Evolutionary conservation across 2,797 vertebrate genomes (phyloP), one percentile per base, ranked within the genome.

Genomic region (Catamblyrhynchus diadema): DNA sequence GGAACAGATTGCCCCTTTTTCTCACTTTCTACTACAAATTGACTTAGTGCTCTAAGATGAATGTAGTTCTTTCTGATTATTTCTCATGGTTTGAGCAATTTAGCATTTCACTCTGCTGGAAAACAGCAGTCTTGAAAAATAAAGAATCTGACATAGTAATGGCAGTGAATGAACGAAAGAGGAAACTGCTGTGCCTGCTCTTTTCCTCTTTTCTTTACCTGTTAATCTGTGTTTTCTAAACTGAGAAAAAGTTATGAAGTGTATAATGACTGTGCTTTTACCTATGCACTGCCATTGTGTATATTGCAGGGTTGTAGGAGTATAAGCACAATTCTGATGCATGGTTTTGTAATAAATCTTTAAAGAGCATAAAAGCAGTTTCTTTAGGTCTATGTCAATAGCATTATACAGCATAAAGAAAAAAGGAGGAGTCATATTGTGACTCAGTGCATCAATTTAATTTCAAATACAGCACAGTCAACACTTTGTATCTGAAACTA

Each of bases 151-250:
- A 78, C 61, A 69, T 42, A 44, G 45, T 71, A 87, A 87, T 45
- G 78, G 54, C 39, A 89, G 37, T 30, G 67, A 90, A 78, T 62
- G 90, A 88, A 81, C 0, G 1, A 47, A 73, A 91, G 57, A 74
- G 53, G 54, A 95, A 95, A 94, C 42, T 91, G 69, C 86, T 72
- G 45, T 33, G 64, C 50, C 89, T 78, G 84, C 81, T 88, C 25
- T 85, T 92, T 81, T 75, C 37, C 37, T 62, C 61, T 89, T 91
- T 69, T 79, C 39, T 42, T 56, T 48, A 25, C 25, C 69, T 65
- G 14, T 47, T 89, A 65, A 95, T 89, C 42, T 69, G 0, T 64
- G 62, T 93, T 91, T 94, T 91, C 70, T 70, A 88, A 79, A 84
- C 56, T 2, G 9, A 82, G 71, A 60, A 88, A 82, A 80, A 53